phyloP scores from a whole-genome alignment of 2,113 vertebrate species.

The Oncorhynchus clarkii region DNA sequence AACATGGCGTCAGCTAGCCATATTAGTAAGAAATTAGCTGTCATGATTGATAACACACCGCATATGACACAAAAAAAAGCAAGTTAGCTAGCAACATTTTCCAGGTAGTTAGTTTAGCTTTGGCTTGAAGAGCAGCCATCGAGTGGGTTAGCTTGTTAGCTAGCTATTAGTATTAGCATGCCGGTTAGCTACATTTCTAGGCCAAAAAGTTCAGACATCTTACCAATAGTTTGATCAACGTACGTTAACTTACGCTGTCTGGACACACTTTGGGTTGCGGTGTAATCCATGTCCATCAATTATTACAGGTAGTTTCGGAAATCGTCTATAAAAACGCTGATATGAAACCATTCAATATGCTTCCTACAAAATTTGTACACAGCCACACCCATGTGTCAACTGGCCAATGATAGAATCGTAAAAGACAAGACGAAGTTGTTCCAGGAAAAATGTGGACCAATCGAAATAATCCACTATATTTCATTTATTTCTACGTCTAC shows the following conservation, averaged over 20 bases:
- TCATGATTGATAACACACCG: no score
- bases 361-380: background rate
- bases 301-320: background rate
- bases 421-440: background rate
- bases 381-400: background rate
- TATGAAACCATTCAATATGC: background rate
- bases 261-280: constrained; percentile 60
- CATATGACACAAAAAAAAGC: no score
- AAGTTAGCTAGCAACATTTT: no score
- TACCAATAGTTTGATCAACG: background rate
- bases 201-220: background rate
- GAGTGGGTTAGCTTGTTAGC: no score
- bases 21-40: no score
- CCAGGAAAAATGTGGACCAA: background rate
- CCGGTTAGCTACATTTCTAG: background rate
- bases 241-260: constrained; percentile 79
- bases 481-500: no score
- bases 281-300: constrained; percentile 62
- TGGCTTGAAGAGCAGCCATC: no score
- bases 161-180: no score
- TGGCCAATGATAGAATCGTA: background rate
- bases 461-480: background rate
- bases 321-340: no score
- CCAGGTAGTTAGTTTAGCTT: no score
- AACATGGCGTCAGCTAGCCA: no score